Conservation (phyloP, 1,140 invertebrate species). For the Camponotus pennsylvanicus region DNA sequence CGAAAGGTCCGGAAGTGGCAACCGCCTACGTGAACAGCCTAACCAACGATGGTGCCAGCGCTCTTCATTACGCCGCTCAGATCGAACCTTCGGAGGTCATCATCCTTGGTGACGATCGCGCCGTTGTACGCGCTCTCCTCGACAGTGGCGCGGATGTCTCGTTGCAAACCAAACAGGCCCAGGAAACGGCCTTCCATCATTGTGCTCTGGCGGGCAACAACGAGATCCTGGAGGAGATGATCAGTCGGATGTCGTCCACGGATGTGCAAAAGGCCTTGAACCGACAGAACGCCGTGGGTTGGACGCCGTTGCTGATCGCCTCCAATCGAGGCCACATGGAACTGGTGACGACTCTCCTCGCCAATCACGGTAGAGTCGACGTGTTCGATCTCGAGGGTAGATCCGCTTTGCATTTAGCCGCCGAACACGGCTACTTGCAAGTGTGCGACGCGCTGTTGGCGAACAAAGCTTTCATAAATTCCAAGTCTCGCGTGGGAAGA, state of each 20-base stretch:
- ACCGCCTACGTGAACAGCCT: constrained; percentile 92
- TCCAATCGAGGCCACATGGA: constrained; percentile 93
- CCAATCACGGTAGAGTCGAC: constrained; percentile 98
- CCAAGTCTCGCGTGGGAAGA: constrained; percentile 94
- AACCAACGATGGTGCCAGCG: constrained; percentile 96
- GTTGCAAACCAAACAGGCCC: constrained; percentile 93
- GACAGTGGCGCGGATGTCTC: constrained; percentile 96
- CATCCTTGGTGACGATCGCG: constrained; percentile 93
- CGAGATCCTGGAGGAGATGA: constrained; percentile 97
- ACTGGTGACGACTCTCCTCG: constrained; percentile 94
- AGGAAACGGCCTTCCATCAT: constrained; percentile 98
- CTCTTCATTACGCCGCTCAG: constrained; percentile 95
- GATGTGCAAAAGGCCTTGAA: constrained; percentile 97
- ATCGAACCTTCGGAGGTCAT: constrained; percentile 92
- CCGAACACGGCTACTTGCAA: constrained; percentile 95
- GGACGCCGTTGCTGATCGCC: constrained; percentile 98
- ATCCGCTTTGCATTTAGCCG: constrained; percentile 97
- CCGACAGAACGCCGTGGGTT: constrained; percentile 95
- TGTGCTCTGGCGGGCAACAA: constrained; percentile 98
- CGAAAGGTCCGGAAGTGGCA: constrained; percentile 90
- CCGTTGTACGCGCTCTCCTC: constrained; percentile 95
- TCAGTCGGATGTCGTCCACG: constrained; percentile 94
- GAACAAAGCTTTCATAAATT: constrained; percentile 99
- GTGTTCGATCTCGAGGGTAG: constrained; percentile 99
- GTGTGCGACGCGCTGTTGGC: constrained; percentile 98